Percentiles rank a stretch among this genome's conserved stretches.
Evolutionary conservation across 2,888 invertebrate genomes (phyloP).

Genomic region (Autographa gamma): DNA sequence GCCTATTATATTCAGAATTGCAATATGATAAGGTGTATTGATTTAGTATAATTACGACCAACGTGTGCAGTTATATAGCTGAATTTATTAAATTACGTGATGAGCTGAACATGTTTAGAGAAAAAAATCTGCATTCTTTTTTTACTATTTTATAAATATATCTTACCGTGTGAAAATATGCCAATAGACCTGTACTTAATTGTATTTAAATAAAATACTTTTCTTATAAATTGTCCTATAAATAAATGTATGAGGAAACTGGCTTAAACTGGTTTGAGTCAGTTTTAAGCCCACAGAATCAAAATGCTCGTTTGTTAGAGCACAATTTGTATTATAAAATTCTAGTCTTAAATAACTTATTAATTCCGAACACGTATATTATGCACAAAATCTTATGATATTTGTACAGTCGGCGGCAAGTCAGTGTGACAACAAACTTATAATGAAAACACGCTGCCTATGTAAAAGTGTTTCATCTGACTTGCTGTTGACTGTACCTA

Average conservation of each 20-base stretch:
- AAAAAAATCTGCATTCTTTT: no score
- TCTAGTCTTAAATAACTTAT: slow-evolving; percentile 26
- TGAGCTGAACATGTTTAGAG: neutral
- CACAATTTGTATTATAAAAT: slow-evolving; percentile 41
- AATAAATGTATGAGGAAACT: no score
- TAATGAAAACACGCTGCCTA: no score
- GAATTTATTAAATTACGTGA: neutral
- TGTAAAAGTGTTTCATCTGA: neutral
- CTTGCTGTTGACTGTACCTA: neutral
- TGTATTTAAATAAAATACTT: no score
- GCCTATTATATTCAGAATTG: neutral
- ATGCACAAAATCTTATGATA: slow-evolving; percentile 41
- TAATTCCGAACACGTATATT: slow-evolving; percentile 32
- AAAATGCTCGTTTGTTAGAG: slow-evolving; percentile 23
- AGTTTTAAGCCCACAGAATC: neutral
- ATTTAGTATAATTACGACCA: neutral
- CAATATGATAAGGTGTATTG: neutral
- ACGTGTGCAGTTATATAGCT: neutral
- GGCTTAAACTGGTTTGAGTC: no score
- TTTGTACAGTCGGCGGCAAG: neutral
- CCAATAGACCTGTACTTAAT: no score
- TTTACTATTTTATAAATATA: no score
- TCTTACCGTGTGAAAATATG: no score
- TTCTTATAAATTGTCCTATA: no score
- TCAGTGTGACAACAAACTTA: neutral